These are phyloP conservation scores for Napeogenes sylphis DNA, from an alignment of 2,888 invertebrate species.

Conservation along the genomic window DNA sequence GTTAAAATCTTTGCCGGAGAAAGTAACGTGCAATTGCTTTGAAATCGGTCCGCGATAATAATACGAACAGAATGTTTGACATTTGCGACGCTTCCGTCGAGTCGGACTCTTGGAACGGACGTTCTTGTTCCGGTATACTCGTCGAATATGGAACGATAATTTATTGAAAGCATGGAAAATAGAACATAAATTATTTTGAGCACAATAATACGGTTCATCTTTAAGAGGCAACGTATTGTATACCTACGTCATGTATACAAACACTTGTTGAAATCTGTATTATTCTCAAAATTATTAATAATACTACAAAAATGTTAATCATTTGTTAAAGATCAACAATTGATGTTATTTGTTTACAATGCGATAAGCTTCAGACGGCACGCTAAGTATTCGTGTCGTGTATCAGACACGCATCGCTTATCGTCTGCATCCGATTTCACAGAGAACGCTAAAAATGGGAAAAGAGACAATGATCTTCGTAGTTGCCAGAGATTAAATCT, in stretches of 20 bases:
- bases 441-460: conserved; percentile 21
- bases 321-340: conserved; percentile 10
- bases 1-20: conserved; percentile 43
- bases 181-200: too few species aligned
- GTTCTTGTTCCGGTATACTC: conserved; percentile 19
- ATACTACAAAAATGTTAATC: neutral
- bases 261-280: neutral
- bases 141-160: too few species aligned
- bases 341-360: conserved; percentile 38
- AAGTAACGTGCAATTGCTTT: conserved; percentile 39
- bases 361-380: conserved; percentile 52
- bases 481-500: conserved; percentile 17
- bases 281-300: too few species aligned
- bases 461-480: conserved; percentile 17
- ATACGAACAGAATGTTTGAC: conserved; percentile 43
- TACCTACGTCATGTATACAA: too few species aligned
- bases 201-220: too few species aligned
- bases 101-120: conserved; percentile 31
- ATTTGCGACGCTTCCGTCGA: conserved; percentile 44
- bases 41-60: conserved; percentile 28
- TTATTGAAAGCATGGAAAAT: too few species aligned
- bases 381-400: conserved; percentile 45
- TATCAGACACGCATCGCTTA: conserved; percentile 27
- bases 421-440: conserved; percentile 39
- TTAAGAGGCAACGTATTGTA: too few species aligned